phyloP scores from a whole-genome alignment of 2,113 vertebrate genomes.

The Pteropus alecto region DNA sequence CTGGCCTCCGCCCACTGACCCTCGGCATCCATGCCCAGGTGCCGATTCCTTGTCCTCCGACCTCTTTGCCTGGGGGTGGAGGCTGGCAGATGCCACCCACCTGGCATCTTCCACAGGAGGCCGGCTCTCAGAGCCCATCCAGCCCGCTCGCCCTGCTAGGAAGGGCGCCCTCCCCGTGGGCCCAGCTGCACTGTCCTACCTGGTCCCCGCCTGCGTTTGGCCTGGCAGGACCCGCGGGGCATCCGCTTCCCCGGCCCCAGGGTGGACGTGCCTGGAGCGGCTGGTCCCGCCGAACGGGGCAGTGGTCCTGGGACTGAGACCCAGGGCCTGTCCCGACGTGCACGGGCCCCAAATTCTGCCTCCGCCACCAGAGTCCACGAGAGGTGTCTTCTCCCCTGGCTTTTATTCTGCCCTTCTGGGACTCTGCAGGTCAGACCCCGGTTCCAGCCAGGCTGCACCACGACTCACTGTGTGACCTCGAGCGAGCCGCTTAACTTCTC shows the following conservation, averaged over 20 bases:
- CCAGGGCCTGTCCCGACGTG: not conserved
- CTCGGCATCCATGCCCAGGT: not conserved
- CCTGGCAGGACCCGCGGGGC: not conserved
- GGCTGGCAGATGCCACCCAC: not conserved
- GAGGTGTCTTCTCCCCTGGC: not conserved
- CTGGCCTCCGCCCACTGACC: not conserved
- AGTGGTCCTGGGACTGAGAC: not conserved
- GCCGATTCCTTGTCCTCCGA: not conserved
- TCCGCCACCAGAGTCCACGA: rapidly evolving
- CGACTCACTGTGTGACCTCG: not conserved
- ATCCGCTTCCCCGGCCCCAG: not conserved
- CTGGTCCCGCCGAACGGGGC: not conserved
- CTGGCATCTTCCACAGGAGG: not conserved
- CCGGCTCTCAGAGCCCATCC: not conserved
- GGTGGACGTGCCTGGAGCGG: not conserved
- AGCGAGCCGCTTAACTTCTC: not conserved
- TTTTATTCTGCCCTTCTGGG: not conserved
- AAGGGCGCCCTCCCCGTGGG: not conserved
- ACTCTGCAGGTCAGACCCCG: not conserved
- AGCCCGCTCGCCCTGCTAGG: too few relatives aligned
- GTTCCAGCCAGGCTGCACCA: not conserved
- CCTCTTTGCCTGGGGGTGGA: not conserved
- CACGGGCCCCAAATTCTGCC: rapidly evolving
- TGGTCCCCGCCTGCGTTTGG: not conserved
- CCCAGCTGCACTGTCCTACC: not conserved